A percentile compares a stretch with the other conserved stretches of the same genome.
phyloP scores from a whole-genome alignment of 2,797 vertebrate species.

The Artibeus jamaicensis region DNA sequence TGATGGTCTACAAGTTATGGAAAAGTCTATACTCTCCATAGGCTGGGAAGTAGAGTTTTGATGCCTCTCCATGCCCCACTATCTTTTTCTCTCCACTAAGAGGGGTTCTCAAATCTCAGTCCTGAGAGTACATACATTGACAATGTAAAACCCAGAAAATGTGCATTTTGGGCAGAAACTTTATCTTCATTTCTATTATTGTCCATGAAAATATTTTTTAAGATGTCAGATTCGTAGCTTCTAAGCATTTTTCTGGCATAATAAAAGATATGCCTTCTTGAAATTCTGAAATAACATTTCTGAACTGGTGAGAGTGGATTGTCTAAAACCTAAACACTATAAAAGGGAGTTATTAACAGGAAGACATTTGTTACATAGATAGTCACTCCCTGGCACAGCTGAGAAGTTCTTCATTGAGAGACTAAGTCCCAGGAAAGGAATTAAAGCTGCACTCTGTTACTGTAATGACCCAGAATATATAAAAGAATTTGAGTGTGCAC shows the following conservation, averaged over 20 bases:
- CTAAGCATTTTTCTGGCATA: neutral
- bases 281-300: neutral
- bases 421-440: neutral
- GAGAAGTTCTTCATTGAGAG: neutral
- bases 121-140: neutral
- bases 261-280: neutral
- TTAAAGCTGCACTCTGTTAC: neutral
- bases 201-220: neutral
- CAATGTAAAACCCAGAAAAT: neutral
- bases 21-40: neutral
- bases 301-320: neutral
- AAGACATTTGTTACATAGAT: neutral
- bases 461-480: neutral
- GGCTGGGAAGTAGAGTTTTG: neutral
- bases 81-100: neutral
- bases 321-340: neutral
- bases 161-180: neutral
- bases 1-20: neutral
- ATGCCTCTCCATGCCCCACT: rapidly evolving
- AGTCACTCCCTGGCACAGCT: neutral
- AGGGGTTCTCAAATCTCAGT: neutral
- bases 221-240: neutral
- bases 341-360: neutral
- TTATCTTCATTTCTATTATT: neutral
- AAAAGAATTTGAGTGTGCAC: neutral